A percentile compares a stretch with the other conserved stretches of the same genome.
phyloP scores from a whole-genome alignment of 53 echinoderm and acorn worm genomes.

The Arbacia lixula region DNA sequence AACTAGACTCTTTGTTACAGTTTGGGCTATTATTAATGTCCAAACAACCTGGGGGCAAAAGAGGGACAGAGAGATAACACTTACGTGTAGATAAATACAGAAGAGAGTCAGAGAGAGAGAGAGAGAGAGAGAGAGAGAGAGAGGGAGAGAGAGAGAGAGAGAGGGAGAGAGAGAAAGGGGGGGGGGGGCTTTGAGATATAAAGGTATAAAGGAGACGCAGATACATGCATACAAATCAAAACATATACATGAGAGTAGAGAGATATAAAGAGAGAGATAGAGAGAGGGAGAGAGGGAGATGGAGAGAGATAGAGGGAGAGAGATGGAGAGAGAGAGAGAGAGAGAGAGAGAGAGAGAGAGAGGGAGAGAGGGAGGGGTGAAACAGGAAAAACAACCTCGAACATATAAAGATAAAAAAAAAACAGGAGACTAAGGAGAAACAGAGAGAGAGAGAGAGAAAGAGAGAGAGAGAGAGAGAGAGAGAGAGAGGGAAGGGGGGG shows the following conservation, averaged over 20 bases:
- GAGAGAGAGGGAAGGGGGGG: neutral
- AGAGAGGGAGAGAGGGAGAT: neutral
- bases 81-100: too few species aligned
- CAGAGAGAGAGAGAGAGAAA: neutral
- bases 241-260: neutral
- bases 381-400: neutral
- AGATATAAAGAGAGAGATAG: neutral
- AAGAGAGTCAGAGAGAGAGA: neutral
- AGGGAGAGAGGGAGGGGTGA: neutral
- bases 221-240: neutral
- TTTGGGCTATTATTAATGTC: neutral
- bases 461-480: neutral
- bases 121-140: neutral
- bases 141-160: neutral
- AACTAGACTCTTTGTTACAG: neutral
- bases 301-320: neutral
- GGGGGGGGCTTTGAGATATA: too few species aligned
- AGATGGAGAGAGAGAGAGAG: neutral
- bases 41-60: neutral
- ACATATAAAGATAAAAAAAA: neutral
- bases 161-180: neutral
- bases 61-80: neutral
- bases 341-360: neutral
- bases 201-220: neutral
- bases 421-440: neutral